These are phyloP conservation scores for Reticulitermes lucifugus DNA, from an alignment of 2,888 invertebrate genomes.

Conservation along the genomic window DNA sequence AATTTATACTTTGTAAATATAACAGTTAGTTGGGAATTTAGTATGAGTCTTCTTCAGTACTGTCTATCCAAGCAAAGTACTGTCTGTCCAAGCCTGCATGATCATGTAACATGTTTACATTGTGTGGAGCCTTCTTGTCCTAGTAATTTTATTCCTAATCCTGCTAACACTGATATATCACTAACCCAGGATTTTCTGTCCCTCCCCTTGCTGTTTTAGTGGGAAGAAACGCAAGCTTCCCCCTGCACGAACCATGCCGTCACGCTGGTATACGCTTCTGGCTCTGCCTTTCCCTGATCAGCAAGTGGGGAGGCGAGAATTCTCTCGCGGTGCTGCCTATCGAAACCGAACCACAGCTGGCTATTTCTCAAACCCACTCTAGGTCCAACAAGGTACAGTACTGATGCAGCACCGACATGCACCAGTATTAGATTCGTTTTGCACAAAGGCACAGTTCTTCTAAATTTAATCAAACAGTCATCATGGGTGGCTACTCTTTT, in stretches of 20 bases:
- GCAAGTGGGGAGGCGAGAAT: constrained; percentile 88
- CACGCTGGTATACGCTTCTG: constrained; percentile 90
- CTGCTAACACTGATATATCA: constrained; percentile 11
- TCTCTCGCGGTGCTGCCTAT: constrained; percentile 78
- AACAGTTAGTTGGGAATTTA: background rate
- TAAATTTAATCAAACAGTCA: background rate
- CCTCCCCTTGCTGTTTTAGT: constrained; percentile 59
- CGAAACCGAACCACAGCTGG: constrained; percentile 83
- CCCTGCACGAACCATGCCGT: constrained; percentile 70
- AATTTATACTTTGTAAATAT: background rate
- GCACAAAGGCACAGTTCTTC: background rate
- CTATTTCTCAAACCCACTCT: constrained; percentile 88
- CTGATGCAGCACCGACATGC: constrained; percentile 41
- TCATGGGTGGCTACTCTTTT: background rate
- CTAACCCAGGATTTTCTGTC: constrained; percentile 34
- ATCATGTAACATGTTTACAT: background rate
- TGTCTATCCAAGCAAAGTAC: background rate
- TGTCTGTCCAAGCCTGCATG: background rate
- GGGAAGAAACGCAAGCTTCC: constrained; percentile 63
- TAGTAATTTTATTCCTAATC: background rate
- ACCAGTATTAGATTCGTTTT: constrained; percentile 19
- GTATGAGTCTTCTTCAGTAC: background rate
- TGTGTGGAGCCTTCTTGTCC: no score
- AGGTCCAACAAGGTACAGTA: constrained; percentile 60
- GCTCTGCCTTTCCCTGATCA: constrained; percentile 94